phyloP scores from a whole-genome alignment of 2,797 vertebrate species.

The Pristis pectinata region DNA sequence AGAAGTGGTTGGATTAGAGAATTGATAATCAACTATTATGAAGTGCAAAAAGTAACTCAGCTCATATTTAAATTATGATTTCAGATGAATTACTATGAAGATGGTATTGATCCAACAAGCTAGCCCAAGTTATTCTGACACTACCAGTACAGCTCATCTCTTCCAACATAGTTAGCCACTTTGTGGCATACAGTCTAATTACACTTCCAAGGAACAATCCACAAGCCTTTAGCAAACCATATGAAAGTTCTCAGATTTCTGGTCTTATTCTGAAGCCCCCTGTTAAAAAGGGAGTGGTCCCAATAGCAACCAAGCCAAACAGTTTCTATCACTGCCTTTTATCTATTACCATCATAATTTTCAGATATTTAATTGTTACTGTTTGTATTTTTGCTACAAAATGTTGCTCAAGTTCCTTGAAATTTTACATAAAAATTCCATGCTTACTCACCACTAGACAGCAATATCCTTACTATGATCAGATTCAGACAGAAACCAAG shows the following conservation, averaged over 20 bases:
- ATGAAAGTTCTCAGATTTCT: background rate
- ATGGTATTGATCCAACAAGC: no score
- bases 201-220: background rate
- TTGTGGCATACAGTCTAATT: background rate
- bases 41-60: background rate
- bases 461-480: background rate
- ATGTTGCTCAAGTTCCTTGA: background rate
- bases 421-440: background rate
- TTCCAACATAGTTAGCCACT: background rate
- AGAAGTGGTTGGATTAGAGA: background rate
- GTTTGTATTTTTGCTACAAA: background rate
- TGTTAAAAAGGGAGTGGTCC: background rate
- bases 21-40: background rate
- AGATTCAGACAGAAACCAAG: background rate
- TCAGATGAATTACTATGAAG: background rate
- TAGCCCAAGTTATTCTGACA: background rate
- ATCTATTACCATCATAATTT: background rate
- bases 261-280: background rate
- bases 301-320: background rate
- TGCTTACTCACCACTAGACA: background rate
- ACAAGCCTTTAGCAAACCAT: background rate
- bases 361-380: background rate
- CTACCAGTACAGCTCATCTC: background rate
- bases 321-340: background rate
- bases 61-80: no score